phyloP scores from a whole-genome alignment of 2,113 vertebrate species.

The Saguinus imperator region DNA sequence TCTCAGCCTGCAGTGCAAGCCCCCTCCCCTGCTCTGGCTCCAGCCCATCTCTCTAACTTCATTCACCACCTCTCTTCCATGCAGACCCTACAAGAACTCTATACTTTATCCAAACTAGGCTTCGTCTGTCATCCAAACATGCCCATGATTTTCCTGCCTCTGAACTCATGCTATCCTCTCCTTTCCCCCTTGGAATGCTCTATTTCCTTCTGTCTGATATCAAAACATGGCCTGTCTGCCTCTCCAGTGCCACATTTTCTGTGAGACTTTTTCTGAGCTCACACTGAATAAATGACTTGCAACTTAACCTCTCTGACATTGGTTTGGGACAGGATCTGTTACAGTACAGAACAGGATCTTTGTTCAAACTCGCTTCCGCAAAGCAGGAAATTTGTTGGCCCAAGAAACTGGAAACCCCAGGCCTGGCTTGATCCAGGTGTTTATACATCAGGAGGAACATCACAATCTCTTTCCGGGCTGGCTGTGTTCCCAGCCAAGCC shows the following conservation, averaged over 20 bases:
- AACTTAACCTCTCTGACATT: not conserved
- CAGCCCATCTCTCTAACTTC: not conserved
- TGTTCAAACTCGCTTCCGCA: not conserved
- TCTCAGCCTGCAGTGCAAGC: too few relatives aligned
- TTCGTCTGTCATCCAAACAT: not conserved
- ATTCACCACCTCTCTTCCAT: not conserved
- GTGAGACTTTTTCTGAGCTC: not conserved
- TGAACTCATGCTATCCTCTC: not conserved
- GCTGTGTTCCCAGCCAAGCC: not conserved
- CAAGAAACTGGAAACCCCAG: not conserved
- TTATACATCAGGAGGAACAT: not conserved
- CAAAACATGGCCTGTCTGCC: not conserved
- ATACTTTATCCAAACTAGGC: not conserved
- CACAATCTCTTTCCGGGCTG: not conserved
- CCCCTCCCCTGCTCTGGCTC: not conserved
- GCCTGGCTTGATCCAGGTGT: not conserved
- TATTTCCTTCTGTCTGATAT: not conserved
- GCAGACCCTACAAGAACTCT: not conserved
- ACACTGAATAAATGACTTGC: not conserved
- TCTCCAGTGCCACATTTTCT: not conserved
- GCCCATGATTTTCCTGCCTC: not conserved
- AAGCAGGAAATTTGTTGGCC: not conserved
- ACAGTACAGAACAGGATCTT: not conserved
- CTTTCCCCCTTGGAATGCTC: not conserved
- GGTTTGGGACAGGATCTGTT: not conserved